phyloP scores from a whole-genome alignment of 2,113 vertebrate genomes.

The Scomber colias region DNA sequence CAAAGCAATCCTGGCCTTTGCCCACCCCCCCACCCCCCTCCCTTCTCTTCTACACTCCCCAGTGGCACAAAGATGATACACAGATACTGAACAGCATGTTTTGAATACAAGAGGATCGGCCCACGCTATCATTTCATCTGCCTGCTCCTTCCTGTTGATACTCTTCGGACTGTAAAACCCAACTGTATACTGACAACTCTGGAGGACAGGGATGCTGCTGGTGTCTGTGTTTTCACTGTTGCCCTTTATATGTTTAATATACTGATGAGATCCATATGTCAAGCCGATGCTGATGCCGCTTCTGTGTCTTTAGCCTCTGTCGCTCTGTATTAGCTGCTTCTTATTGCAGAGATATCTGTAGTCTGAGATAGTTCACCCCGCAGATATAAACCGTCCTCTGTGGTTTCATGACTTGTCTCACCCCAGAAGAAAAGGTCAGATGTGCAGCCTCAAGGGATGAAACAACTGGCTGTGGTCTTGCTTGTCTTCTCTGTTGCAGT shows the following conservation, averaged over 20 bases:
- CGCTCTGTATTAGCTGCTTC: constrained; percentile 37
- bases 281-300: constrained; percentile 4
- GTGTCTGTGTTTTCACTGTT: constrained; percentile 5
- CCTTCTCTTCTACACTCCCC: background rate
- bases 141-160: constrained; percentile 63
- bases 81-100: constrained; percentile 49
- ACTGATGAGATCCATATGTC: constrained; percentile 27
- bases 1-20: background rate
- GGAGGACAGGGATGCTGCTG: constrained; percentile 27
- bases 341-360: constrained; percentile 1
- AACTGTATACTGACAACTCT: constrained; percentile 22
- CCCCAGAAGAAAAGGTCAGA: constrained; percentile 42
- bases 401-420: constrained; percentile 32
- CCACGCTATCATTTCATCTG: constrained; percentile 55
- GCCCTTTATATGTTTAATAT: background rate
- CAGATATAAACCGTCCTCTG: constrained; percentile 58
- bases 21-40: background rate
- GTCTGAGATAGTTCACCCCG: constrained; percentile 18
- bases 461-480: background rate
- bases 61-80: constrained; percentile 38
- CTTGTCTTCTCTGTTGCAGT: constrained; percentile 8
- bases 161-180: background rate
- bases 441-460: constrained; percentile 8
- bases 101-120: constrained; percentile 48
- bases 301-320: constrained; percentile 57